Evolutionary conservation across 53 echinoderm and acorn worm genomes (phyloP).

Genomic region (Antedon mediterranea): DNA sequence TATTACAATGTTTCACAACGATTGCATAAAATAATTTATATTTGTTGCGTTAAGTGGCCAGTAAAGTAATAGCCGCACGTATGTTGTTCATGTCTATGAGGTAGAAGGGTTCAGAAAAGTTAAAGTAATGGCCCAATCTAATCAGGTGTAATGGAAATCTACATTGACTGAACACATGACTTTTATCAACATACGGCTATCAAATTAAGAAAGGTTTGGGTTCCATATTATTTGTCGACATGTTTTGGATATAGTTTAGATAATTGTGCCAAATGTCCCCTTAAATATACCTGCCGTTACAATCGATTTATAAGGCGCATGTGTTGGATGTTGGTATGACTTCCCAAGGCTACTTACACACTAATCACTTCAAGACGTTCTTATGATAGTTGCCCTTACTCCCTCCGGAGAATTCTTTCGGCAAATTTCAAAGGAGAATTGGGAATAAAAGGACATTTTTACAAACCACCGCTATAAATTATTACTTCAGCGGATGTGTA

Average conservation of each 20-base stretch:
- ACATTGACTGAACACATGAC: too few relatives aligned
- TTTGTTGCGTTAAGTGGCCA: neutral
- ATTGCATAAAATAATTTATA: neutral
- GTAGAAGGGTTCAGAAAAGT: too few relatives aligned
- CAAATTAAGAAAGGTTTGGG: too few relatives aligned
- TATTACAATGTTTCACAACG: neutral
- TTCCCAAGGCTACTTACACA: neutral
- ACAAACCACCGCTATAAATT: neutral
- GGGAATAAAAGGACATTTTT: neutral
- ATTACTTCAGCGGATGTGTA: slow-evolving; percentile 1
- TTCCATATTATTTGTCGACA: too few relatives aligned
- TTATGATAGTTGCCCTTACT: neutral
- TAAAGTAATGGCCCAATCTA: too few relatives aligned
- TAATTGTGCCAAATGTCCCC: neutral
- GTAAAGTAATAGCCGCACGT: neutral
- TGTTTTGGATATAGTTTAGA: neutral
- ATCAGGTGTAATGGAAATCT: too few relatives aligned
- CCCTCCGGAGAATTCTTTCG: neutral
- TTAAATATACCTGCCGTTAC: neutral
- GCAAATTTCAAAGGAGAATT: neutral
- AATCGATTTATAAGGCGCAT: neutral
- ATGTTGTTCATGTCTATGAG: neutral
- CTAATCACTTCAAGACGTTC: slow-evolving; percentile 1
- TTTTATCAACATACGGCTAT: too few relatives aligned
- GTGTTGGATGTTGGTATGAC: neutral